Evolutionary conservation across 2,113 vertebrate species (phyloP).

Genomic region (Herpetotheres cachinnans): DNA sequence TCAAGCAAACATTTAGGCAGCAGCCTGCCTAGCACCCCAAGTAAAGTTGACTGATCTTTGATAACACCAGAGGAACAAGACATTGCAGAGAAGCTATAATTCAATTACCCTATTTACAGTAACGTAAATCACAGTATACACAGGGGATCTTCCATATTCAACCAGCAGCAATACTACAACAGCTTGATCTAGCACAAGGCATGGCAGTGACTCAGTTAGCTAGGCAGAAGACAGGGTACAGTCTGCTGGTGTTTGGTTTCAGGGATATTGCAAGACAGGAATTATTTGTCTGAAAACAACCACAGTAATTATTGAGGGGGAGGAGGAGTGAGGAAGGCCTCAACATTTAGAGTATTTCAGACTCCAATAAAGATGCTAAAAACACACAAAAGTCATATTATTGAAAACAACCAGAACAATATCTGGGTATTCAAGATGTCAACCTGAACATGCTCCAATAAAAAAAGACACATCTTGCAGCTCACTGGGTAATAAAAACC

Average conservation of each 20-base stretch:
- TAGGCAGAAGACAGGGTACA: not conserved
- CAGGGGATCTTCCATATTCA: not conserved
- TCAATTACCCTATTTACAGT: slow-evolving; percentile 16
- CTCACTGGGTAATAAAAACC: not conserved
- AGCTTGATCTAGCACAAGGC: not conserved
- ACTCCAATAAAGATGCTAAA: not conserved
- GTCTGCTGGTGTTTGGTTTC: not conserved
- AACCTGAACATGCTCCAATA: slow-evolving; percentile 34
- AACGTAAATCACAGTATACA: not conserved
- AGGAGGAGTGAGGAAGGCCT: not conserved
- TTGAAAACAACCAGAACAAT: not conserved
- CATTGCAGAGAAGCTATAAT: not conserved
- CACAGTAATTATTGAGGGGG: not conserved
- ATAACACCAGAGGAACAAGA: not conserved
- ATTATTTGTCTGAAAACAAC: slow-evolving; percentile 8
- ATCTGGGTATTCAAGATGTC: slow-evolving; percentile 28
- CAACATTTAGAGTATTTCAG: not conserved
- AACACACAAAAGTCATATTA: not conserved
- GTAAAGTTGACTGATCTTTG: not conserved
- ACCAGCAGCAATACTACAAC: not conserved
- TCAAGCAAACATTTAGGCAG: not conserved
- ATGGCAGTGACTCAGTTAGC: not conserved
- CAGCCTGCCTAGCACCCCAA: not conserved
- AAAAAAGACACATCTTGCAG: not conserved
- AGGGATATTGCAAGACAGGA: not conserved